phyloP scores from a whole-genome alignment of 2,888 invertebrate species.

The Odontocerum albicorne region DNA sequence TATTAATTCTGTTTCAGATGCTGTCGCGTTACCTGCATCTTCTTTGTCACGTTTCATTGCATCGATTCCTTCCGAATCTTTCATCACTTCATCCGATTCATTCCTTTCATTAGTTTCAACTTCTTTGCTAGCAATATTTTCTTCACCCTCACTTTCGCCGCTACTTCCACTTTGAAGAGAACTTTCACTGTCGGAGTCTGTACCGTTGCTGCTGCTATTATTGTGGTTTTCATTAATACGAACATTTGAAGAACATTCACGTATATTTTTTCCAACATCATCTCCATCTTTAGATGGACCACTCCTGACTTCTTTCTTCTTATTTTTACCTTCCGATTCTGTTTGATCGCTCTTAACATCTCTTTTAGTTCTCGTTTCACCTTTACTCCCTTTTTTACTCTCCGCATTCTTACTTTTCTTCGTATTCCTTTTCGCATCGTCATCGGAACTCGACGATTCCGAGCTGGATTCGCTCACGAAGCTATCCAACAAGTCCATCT shows the following conservation, averaged over 20 bases:
- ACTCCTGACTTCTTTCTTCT: background rate
- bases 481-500: constrained; percentile 54
- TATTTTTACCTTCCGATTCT: background rate
- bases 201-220: background rate
- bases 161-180: background rate
- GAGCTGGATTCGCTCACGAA: constrained; percentile 43
- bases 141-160: background rate
- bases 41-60: background rate
- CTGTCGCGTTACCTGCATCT: constrained; percentile 6
- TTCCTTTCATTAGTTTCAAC: background rate
- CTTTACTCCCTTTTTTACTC: background rate
- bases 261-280: background rate
- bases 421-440: background rate
- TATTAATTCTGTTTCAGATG: background rate
- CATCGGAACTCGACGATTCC: background rate
- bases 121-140: background rate
- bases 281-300: background rate
- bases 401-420: background rate
- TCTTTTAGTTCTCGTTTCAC: background rate
- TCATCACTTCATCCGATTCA: background rate
- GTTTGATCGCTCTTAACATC: background rate
- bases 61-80: background rate
- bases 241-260: too few species aligned
- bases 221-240: background rate
- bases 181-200: constrained; percentile 1